These are phyloP conservation scores for Zosterops japonicus DNA, from an alignment of 2,113 vertebrate genomes.

Conservation along the genomic window DNA sequence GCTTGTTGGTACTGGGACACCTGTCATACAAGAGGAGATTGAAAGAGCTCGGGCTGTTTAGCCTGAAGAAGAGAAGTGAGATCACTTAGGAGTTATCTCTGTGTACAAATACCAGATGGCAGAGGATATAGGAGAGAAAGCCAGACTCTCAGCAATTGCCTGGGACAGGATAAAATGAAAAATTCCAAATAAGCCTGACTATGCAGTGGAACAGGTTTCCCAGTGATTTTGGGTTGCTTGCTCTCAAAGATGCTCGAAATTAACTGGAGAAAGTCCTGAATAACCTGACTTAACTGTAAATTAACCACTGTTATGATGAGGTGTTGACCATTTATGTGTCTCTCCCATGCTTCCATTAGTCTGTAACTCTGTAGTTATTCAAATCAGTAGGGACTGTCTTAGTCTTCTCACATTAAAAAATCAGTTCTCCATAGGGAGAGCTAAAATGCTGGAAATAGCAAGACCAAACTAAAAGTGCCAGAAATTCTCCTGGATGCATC, in stretches of 20 bases:
- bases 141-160: neutral
- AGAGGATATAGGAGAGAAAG: neutral
- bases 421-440: neutral
- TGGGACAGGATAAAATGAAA: neutral
- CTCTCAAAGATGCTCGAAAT: neutral
- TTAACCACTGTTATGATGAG: accelerated
- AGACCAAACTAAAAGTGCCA: neutral
- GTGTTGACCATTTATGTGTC: accelerated
- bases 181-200: neutral
- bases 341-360: neutral
- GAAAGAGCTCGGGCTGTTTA: neutral
- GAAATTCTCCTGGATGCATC: neutral
- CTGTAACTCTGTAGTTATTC: neutral
- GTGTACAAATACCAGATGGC: neutral
- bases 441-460: neutral
- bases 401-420: neutral
- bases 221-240: neutral
- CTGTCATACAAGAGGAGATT: neutral
- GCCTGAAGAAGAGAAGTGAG: neutral
- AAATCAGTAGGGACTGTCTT: neutral
- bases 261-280: neutral
- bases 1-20: neutral
- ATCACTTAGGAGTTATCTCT: no score
- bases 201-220: neutral
- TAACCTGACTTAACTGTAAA: neutral